A percentile compares a stretch with the other conserved stretches of the same genome.
phyloP scores from a whole-genome alignment of 2,888 invertebrate genomes.

The Blera fallax region DNA sequence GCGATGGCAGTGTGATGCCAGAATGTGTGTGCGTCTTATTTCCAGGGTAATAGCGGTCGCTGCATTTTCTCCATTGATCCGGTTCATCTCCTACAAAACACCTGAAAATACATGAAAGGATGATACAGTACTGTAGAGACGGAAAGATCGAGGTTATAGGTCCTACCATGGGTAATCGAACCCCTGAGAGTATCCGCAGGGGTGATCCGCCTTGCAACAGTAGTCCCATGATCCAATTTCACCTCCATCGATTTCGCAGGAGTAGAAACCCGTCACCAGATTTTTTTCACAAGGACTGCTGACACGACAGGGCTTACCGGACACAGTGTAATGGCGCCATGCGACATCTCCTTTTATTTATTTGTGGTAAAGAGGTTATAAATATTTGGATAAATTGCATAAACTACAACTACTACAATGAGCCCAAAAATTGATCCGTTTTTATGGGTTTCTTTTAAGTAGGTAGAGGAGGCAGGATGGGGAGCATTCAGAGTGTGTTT shows the following conservation, averaged over 20 bases:
- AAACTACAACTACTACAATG: conserved; percentile 37
- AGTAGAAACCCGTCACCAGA: conserved; percentile 90
- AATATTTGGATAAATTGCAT: neutral
- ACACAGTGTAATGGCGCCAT: conserved; percentile 91
- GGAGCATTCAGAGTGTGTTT: neutral
- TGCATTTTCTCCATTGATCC: conserved; percentile 94
- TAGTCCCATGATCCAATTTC: conserved; percentile 91
- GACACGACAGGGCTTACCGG: conserved; percentile 89
- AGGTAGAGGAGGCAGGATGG: neutral
- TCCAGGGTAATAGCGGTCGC: conserved; percentile 89
- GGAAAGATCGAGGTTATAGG: too few relatives aligned
- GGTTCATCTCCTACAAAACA: conserved; percentile 90
- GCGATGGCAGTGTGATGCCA: conserved; percentile 82
- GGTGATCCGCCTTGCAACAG: conserved; percentile 91
- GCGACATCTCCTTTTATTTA: conserved; percentile 82
- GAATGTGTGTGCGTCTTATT: conserved; percentile 77
- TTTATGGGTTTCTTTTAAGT: conserved; percentile 10
- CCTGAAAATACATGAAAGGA: conserved; percentile 82
- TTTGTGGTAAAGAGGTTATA: conserved; percentile 38
- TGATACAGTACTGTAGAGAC: neutral
- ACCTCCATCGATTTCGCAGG: conserved; percentile 89
- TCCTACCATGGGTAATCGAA: conserved; percentile 90
- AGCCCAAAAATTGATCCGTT: conserved; percentile 20
- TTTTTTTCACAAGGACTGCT: conserved; percentile 89
- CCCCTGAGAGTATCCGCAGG: conserved; percentile 92